phyloP scores from a whole-genome alignment of 2,113 vertebrate species.

The Apteryx owenii region DNA sequence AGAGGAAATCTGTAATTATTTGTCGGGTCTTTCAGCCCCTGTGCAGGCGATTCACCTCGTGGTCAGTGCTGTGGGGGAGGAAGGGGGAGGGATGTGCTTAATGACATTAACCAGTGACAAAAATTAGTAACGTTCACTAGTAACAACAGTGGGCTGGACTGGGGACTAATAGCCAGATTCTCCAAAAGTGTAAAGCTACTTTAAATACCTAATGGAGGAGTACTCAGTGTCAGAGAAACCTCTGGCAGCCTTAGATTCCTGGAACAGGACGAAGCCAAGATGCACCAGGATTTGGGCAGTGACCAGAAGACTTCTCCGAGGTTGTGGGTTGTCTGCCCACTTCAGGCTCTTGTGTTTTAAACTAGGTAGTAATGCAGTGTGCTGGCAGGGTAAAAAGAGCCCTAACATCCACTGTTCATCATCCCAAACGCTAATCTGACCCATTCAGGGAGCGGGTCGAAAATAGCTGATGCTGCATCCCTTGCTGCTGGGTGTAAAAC shows the following conservation, averaged over 20 bases:
- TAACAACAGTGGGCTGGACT: not conserved
- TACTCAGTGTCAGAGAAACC: not conserved
- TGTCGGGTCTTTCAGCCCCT: not conserved
- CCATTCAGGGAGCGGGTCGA: rapidly evolving
- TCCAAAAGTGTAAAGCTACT: not conserved
- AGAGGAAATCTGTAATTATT: not conserved
- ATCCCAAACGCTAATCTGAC: not conserved
- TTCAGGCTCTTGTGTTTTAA: not conserved
- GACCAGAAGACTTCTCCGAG: not conserved
- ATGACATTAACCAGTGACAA: not conserved
- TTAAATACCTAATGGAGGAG: not conserved
- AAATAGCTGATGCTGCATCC: not conserved
- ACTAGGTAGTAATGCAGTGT: not conserved
- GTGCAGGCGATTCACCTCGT: not conserved
- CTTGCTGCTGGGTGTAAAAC: not conserved
- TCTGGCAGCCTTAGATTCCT: not conserved
- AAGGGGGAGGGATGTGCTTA: not conserved
- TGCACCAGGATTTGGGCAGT: not conserved
- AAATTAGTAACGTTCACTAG: not conserved
- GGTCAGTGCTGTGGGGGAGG: not conserved
- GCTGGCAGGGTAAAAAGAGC: not conserved
- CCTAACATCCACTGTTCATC: not conserved
- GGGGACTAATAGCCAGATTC: not conserved
- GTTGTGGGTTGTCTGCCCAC: not conserved
- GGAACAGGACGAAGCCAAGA: not conserved